A percentile compares a stretch with the other conserved stretches of the same genome.
Conservation (phyloP, 1,140 invertebrate genomes). For the Helicorthomorpha holstii region DNA sequence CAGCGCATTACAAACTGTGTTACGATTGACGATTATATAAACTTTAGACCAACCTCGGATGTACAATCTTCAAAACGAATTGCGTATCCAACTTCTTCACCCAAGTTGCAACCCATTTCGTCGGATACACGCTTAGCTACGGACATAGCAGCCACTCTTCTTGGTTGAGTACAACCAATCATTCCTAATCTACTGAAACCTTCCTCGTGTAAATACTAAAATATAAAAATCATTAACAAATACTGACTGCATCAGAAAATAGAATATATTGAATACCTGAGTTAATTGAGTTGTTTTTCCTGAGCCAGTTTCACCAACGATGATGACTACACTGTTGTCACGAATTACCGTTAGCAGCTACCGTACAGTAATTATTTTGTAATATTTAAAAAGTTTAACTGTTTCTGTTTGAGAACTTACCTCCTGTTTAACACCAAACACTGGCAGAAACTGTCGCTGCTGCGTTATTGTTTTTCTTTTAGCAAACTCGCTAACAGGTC, state of each 20-base stretch:
- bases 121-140: slow-evolving; percentile 97
- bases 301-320: slow-evolving; percentile 96
- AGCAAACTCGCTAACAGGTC: slow-evolving; percentile 75
- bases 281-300: slow-evolving; percentile 99
- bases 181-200: slow-evolving; percentile 85
- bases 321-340: slow-evolving; percentile 89
- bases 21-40: no score
- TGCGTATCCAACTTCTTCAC: slow-evolving; percentile 90
- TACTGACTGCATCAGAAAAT: background rate
- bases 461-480: slow-evolving; percentile 67
- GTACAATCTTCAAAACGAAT: slow-evolving; percentile 99
- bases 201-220: slow-evolving; percentile 82
- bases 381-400: slow-evolving; percentile 2
- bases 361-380: background rate
- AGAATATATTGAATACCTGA: slow-evolving; percentile 32
- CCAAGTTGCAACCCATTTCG: slow-evolving; percentile 82
- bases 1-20: no score
- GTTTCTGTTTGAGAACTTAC: slow-evolving; percentile 17
- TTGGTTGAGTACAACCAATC: slow-evolving; percentile 86
- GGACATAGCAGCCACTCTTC: slow-evolving; percentile 95
- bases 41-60: slow-evolving; percentile 47
- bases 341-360: slow-evolving; percentile 72
- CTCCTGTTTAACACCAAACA: slow-evolving; percentile 89
- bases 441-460: slow-evolving; percentile 83
- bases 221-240: background rate